Conservation (phyloP, 2,797 vertebrate genomes). For the Gobionotothen gibberifrons region DNA sequence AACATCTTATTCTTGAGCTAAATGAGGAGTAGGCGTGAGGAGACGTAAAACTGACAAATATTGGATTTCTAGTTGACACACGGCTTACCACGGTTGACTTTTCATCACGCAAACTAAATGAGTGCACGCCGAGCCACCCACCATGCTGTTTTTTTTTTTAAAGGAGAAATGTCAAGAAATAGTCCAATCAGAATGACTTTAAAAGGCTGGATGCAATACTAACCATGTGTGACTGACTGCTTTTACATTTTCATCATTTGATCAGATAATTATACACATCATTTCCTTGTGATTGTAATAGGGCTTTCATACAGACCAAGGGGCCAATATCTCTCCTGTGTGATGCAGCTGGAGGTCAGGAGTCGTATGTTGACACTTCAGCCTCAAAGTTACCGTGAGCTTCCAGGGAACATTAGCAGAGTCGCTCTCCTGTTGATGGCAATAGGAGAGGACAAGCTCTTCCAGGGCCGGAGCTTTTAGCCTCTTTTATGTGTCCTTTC, state of each 20-base stretch:
- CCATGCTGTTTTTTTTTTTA: conserved; percentile 37
- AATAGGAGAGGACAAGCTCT: conserved; percentile 79
- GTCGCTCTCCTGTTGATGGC: conserved; percentile 71
- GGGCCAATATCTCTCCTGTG: conserved; percentile 40
- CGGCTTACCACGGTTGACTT: conserved; percentile 64
- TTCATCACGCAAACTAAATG: conserved; percentile 64
- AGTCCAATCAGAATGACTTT: conserved; percentile 52
- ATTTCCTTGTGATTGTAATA: conserved; percentile 43
- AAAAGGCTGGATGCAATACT: conserved; percentile 41
- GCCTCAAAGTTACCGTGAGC: conserved; percentile 60
- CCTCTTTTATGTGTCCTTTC: conserved; percentile 84
- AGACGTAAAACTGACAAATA: conserved; percentile 59
- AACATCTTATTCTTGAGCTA: conserved; percentile 55
- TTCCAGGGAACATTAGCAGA: conserved; percentile 66
- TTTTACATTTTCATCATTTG: conserved; percentile 55
- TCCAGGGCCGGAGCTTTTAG: conserved; percentile 79
- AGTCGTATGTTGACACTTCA: conserved; percentile 59
- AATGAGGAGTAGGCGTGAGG: conserved; percentile 38
- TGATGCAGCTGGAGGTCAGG: conserved; percentile 60
- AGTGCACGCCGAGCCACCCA: conserved; percentile 55
- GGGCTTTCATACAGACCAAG: conserved; percentile 60
- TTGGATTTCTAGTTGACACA: conserved; percentile 57
- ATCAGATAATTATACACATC: conserved; percentile 63
- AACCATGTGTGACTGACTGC: conserved; percentile 39
- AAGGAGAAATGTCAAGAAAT: conserved; percentile 48